Evolutionary conservation across 2,113 vertebrate species (phyloP).

Genomic region (Puntigrus tetrazona): DNA sequence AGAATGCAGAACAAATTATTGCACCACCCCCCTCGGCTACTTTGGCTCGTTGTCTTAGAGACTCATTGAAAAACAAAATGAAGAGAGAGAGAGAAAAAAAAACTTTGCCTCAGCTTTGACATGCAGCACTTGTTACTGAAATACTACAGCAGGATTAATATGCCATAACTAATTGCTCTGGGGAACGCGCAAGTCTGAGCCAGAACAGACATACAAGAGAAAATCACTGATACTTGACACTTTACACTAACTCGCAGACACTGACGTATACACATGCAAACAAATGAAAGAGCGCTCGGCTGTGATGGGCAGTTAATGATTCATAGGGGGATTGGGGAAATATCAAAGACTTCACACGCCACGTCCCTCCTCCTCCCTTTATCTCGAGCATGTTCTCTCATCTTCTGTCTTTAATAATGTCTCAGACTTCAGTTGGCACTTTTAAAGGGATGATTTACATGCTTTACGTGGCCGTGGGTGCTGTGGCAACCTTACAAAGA

Average conservation of each 20-base stretch:
- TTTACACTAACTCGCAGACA: slow-evolving; percentile 31
- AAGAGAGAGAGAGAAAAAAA: slow-evolving; percentile 7
- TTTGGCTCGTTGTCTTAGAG: slow-evolving; percentile 52
- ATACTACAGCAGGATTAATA: slow-evolving; percentile 55
- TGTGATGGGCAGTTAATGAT: slow-evolving; percentile 81
- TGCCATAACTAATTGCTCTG: slow-evolving; percentile 55
- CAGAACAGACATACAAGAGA: slow-evolving; percentile 34
- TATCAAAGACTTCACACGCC: slow-evolving; percentile 78
- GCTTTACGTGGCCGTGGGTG: slow-evolving; percentile 78
- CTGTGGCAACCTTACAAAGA: slow-evolving; percentile 83
- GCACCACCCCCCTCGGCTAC: slow-evolving; percentile 49
- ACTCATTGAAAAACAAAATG: slow-evolving; percentile 26
- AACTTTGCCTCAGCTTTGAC: slow-evolving; percentile 33
- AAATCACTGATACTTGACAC: slow-evolving; percentile 40
- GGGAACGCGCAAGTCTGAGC: slow-evolving; percentile 43
- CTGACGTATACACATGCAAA: slow-evolving; percentile 17
- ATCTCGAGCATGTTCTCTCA: slow-evolving; percentile 54
- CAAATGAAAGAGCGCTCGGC: slow-evolving; percentile 68
- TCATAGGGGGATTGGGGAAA: slow-evolving; percentile 69
- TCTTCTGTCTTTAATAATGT: slow-evolving; percentile 64
- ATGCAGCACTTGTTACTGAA: slow-evolving; percentile 47
- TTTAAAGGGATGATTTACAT: slow-evolving; percentile 81
- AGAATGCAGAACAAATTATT: slow-evolving; percentile 64
- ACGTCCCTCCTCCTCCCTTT: slow-evolving; percentile 61
- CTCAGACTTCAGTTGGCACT: slow-evolving; percentile 77